Base-by-base conservation (phyloP, 2,113 vertebrate genomes). In the Pygoscelis antarcticus region DNA sequence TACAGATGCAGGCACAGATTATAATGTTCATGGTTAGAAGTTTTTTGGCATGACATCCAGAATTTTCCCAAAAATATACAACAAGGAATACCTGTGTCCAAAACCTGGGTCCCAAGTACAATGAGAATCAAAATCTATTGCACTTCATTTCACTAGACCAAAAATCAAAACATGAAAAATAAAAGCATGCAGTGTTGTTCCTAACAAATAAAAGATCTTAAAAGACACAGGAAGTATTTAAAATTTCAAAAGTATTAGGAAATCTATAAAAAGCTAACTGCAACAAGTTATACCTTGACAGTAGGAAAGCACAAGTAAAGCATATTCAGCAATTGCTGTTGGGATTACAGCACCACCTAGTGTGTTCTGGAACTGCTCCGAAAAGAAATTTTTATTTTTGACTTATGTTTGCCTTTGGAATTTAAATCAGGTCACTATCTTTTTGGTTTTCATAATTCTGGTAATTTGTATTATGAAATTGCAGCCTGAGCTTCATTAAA, bases 291-390 rank as follows among this genome's bases (percentile, higher is more conserved):
- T 13, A 32, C 12, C 20, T 68, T 34, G 36, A 20, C 26, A 46
- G 30, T 4, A 70, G 11, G 38, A 46, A 89, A 81, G 20, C 7
- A 23, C 47, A 89, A 21, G 5, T 29, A 16, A 74, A 77, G 13
- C 12, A 12, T 12, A 22, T 13, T 13, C 10, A 34, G 38, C 16
- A 81, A 9, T 11, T 66, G 96, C 94, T 92, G 8, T 96, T 96
- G 83, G 94, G 95, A 95, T 96, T 96, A 97, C 79, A 98, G 98
- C 98, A 97, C 98, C 98, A 98, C 89, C 98, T 98, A 98, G 98
- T 66, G 98, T 96, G 95, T 78, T 84, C 58, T 65, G 47, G 40
- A 83, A 69, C 44, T 71, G 47, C 80, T 87, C 80, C 47, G 18
- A 11, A 32, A 4, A 68, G 14, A 27, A 46, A 16, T 4, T 13